These are phyloP conservation scores for Lophotis ruficrista DNA, from an alignment of 2,113 vertebrate species.

Conservation along the genomic window DNA sequence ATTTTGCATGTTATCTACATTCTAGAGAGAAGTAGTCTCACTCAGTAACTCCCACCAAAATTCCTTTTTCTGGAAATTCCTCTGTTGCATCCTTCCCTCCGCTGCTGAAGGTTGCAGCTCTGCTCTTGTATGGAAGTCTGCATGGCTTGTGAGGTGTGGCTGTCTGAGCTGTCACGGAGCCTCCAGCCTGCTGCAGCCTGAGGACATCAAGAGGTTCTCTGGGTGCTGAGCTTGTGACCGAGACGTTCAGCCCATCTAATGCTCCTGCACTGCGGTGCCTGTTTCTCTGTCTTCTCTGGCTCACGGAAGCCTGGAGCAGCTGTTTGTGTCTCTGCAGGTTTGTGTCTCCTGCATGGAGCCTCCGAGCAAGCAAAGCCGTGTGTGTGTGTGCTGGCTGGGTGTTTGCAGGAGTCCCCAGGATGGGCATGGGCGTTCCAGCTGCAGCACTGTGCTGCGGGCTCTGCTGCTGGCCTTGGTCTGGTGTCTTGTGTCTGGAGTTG, in stretches of 20 bases:
- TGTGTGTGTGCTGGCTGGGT: neutral
- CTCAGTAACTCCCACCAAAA: neutral
- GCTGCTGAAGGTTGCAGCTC: neutral
- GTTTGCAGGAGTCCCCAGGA: neutral
- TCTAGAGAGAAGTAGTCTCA: neutral
- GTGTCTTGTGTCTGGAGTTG: neutral
- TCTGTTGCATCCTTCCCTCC: neutral
- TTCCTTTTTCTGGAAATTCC: neutral
- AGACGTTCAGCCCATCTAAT: neutral
- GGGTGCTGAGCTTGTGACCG: neutral
- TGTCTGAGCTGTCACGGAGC: neutral
- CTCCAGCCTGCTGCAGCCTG: neutral
- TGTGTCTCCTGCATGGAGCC: neutral
- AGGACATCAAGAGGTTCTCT: neutral
- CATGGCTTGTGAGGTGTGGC: neutral
- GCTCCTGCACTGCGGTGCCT: accelerated
- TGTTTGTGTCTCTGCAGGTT: neutral
- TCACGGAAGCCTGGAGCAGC: accelerated
- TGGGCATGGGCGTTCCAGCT: neutral
- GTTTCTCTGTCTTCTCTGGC: neutral
- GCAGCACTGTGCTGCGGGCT: neutral
- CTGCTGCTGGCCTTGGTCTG: accelerated
- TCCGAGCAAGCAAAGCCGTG: accelerated
- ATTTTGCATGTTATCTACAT: neutral
- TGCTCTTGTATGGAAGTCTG: neutral